Conservation (phyloP, 2,888 invertebrate genomes). For the Harmothoe impar region DNA sequence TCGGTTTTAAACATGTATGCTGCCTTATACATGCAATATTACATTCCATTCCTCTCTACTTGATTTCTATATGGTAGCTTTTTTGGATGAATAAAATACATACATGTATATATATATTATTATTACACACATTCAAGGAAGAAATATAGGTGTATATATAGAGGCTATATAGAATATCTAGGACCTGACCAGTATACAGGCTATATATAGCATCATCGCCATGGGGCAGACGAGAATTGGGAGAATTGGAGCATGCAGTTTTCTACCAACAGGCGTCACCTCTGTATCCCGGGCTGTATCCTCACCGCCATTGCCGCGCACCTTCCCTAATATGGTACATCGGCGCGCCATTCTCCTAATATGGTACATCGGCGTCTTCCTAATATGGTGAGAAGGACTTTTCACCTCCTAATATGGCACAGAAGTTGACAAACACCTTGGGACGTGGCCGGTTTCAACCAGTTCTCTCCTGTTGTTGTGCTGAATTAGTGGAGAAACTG, state of each 20-base stretch:
- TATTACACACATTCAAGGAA: too few relatives aligned
- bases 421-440: neutral
- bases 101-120: too few relatives aligned
- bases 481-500: neutral
- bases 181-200: too few relatives aligned
- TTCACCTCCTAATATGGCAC: slow-evolving; percentile 34
- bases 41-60: too few relatives aligned
- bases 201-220: too few relatives aligned
- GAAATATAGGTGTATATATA: too few relatives aligned
- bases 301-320: neutral
- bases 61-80: too few relatives aligned
- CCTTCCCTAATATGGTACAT: slow-evolving; percentile 42
- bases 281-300: neutral
- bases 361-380: slow-evolving; percentile 23
- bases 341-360: slow-evolving; percentile 33
- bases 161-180: too few relatives aligned
- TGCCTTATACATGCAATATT: too few relatives aligned
- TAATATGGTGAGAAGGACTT: neutral
- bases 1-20: too few relatives aligned
- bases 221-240: neutral
- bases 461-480: neutral
- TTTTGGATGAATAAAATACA: too few relatives aligned
- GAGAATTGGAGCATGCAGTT: neutral
- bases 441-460: slow-evolving; percentile 4
- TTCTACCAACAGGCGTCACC: neutral